phyloP scores from a whole-genome alignment of 2,113 vertebrate species.

The Lates calcarifer region DNA sequence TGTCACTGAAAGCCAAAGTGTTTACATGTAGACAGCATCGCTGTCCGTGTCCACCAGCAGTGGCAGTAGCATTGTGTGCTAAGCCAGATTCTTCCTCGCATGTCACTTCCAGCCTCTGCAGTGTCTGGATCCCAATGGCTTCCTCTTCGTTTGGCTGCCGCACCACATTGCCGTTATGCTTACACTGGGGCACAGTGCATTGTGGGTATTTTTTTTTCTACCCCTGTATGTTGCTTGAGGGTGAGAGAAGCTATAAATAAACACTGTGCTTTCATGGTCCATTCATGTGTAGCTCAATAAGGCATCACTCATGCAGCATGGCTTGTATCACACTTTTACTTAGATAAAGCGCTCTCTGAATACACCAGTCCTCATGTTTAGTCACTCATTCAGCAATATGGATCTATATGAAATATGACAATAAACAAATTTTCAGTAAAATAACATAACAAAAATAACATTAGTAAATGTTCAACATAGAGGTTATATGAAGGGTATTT shows the following conservation, averaged over 20 bases:
- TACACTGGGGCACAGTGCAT: slow-evolving; percentile 59
- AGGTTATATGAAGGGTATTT: background rate
- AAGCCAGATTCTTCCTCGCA: slow-evolving; percentile 38
- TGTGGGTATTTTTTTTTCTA: slow-evolving; percentile 67
- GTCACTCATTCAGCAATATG: background rate
- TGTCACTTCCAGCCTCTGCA: slow-evolving; percentile 46
- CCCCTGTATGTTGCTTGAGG: slow-evolving; percentile 70
- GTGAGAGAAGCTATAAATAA: slow-evolving; percentile 79
- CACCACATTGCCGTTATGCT: slow-evolving; percentile 52
- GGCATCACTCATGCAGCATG: slow-evolving; percentile 59
- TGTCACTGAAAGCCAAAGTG: slow-evolving; percentile 5
- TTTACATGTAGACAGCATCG: background rate
- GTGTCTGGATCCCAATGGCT: slow-evolving; percentile 47
- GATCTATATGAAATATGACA: background rate
- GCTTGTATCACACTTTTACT: slow-evolving; percentile 13
- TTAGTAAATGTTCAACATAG: background rate
- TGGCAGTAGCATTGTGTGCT: slow-evolving; percentile 23
- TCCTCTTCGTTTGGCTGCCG: slow-evolving; percentile 60
- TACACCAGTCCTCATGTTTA: slow-evolving; percentile 4
- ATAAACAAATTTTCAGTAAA: background rate
- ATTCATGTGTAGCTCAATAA: slow-evolving; percentile 78
- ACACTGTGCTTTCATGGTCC: slow-evolving; percentile 65
- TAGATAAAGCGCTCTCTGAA: background rate
- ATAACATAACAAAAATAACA: too few species aligned
- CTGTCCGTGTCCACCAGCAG: slow-evolving; percentile 46